A percentile compares a stretch with the other conserved stretches of the same genome.
Evolutionary conservation across 53 echinoderm and acorn worm species (phyloP).

Genomic region (Stichopus horrens): DNA sequence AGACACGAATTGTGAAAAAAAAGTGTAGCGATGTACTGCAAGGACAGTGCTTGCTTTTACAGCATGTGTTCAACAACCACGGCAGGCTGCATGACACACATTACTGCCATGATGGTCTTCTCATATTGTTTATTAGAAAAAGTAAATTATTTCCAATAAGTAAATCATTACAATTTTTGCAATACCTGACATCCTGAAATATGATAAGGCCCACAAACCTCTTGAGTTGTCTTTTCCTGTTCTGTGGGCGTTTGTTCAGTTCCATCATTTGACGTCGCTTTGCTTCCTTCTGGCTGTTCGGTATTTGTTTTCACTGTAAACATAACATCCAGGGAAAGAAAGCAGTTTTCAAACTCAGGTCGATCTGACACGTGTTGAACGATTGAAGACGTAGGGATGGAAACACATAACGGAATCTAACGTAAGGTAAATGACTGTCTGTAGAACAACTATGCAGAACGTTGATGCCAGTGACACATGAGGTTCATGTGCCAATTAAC

Average conservation of each 20-base stretch:
- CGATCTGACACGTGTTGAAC: too few relatives aligned
- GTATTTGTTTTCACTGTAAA: neutral
- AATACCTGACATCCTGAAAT: conserved; percentile 9
- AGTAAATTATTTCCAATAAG: neutral
- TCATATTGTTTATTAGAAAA: neutral
- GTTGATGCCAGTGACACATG: too few relatives aligned
- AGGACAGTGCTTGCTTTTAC: neutral
- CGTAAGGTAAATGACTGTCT: too few relatives aligned
- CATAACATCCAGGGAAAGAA: neutral
- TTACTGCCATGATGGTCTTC: neutral
- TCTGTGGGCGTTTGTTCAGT: neutral
- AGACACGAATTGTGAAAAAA: too few relatives aligned
- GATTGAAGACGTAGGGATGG: too few relatives aligned
- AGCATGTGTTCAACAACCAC: neutral
- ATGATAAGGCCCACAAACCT: conserved; percentile 4
- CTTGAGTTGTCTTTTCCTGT: conserved; percentile 15
- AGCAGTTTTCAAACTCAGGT: too few relatives aligned
- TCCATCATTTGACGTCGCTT: neutral
- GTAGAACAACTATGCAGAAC: too few relatives aligned
- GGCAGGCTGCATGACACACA: neutral
- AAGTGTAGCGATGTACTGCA: neutral
- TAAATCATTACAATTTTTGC: neutral
- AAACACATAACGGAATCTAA: too few relatives aligned
- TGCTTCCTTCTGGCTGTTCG: neutral
- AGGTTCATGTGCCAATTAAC: too few relatives aligned